Percentiles rank a stretch among this genome's conserved stretches.
These are phyloP conservation scores for Rhynchotus rufescens DNA, from an alignment of 2,797 vertebrate genomes.

Conservation along the genomic window DNA sequence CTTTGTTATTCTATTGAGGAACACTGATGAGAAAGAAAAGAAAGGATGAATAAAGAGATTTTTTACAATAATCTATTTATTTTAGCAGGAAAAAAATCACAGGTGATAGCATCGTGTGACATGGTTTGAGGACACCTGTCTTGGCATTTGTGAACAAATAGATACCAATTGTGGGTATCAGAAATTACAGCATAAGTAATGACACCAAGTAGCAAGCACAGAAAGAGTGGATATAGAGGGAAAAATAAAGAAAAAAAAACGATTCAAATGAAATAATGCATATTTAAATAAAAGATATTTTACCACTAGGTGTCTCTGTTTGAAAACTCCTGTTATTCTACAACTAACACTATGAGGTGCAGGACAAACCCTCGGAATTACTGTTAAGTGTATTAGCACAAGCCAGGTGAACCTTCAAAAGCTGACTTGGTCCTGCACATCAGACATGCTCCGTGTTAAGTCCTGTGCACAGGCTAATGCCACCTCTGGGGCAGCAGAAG, in stretches of 20 bases:
- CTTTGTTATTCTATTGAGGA: not conserved
- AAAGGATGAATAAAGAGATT: not conserved
- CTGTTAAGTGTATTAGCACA: not conserved
- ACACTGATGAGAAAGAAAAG: not conserved
- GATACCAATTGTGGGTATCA: not conserved
- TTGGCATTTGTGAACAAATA: not conserved
- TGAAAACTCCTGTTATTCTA: not conserved
- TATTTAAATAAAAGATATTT: not conserved
- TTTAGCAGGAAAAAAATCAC: not conserved
- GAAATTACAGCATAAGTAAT: not conserved
- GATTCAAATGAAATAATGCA: not conserved
- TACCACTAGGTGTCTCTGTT: slow-evolving; percentile 40
- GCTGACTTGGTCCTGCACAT: not conserved
- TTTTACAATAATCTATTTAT: not conserved
- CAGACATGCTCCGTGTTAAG: not conserved
- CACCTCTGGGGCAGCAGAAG: not conserved
- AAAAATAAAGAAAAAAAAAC: not conserved
- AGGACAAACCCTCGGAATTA: not conserved
- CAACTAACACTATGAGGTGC: not conserved
- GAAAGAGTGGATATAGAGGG: not conserved
- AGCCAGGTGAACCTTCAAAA: not conserved
- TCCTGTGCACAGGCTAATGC: not conserved
- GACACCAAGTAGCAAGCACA: not conserved
- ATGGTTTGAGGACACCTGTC: not conserved
- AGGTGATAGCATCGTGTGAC: not conserved